Percentiles rank a stretch among this genome's conserved stretches.
phyloP scores from a whole-genome alignment of 1,140 invertebrate species.

The Panonychus citri region DNA sequence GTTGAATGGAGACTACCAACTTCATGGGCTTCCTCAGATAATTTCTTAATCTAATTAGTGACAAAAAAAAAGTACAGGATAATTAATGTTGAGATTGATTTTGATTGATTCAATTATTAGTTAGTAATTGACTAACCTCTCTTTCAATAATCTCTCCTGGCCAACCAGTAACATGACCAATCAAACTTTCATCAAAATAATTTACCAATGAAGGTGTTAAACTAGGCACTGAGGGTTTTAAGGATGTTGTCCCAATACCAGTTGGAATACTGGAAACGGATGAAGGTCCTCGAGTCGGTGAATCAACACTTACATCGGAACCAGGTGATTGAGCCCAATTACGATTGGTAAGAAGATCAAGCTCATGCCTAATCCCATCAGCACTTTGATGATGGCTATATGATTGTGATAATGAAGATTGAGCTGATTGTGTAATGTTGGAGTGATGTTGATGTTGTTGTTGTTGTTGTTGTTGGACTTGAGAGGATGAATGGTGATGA shows the following conservation, averaged over 20 bases:
- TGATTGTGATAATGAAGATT: background rate
- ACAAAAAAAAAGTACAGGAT: background rate
- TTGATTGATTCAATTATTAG: background rate
- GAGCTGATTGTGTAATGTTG: background rate
- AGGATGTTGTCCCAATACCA: background rate
- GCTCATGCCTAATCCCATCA: slow-evolving; percentile 9
- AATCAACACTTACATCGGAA: slow-evolving; percentile 5
- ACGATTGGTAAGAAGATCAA: slow-evolving; percentile 5
- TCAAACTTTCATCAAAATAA: slow-evolving; percentile 70
- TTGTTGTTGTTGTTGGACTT: background rate
- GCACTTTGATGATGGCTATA: slow-evolving; percentile 2
- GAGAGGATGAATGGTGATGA: slow-evolving; percentile 1
- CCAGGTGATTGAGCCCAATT: slow-evolving; percentile 3
- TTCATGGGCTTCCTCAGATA: slow-evolving; percentile 55
- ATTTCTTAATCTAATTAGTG: slow-evolving; percentile 44
- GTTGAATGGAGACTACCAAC: slow-evolving; percentile 68
- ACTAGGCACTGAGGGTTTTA: slow-evolving; percentile 28
- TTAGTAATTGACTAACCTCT: slow-evolving; percentile 38
- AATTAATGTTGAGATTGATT: background rate
- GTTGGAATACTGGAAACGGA: slow-evolving; percentile 3
- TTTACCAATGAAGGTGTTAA: slow-evolving; percentile 69
- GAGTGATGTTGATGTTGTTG: background rate
- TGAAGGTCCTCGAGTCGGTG: background rate
- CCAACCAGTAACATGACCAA: slow-evolving; percentile 71
- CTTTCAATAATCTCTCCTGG: slow-evolving; percentile 72